Evolutionary conservation across 2,797 vertebrate genomes (phyloP).

Genomic region (Bovichtus variegatus): DNA sequence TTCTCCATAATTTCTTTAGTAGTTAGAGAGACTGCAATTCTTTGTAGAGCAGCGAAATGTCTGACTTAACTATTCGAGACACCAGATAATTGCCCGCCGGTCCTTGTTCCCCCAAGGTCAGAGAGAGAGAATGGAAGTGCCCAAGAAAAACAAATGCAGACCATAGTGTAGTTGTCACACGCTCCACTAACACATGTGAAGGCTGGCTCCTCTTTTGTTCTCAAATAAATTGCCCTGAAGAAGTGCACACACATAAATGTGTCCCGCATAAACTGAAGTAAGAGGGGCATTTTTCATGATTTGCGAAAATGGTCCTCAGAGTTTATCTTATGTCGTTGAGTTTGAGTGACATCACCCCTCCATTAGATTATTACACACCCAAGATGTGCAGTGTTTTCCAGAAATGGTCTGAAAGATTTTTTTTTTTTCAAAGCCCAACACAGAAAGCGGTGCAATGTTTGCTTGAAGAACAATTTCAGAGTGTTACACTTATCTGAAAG

Average conservation of each 20-base stretch:
- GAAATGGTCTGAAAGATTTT: slow-evolving; percentile 29
- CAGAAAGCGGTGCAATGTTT: slow-evolving; percentile 40
- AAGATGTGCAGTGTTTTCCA: slow-evolving; percentile 40
- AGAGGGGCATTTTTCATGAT: slow-evolving; percentile 76
- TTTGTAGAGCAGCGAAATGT: slow-evolving; percentile 74
- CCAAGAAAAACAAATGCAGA: slow-evolving; percentile 83
- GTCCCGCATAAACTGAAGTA: slow-evolving; percentile 67
- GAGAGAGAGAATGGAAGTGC: slow-evolving; percentile 71
- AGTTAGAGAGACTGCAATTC: slow-evolving; percentile 67
- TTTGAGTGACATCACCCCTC: slow-evolving; percentile 75
- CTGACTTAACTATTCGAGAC: slow-evolving; percentile 81
- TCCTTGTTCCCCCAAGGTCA: slow-evolving; percentile 80
- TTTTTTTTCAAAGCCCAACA: slow-evolving; percentile 31
- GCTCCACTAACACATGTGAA: slow-evolving; percentile 78
- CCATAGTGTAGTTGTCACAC: slow-evolving; percentile 82
- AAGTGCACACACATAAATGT: slow-evolving; percentile 77
- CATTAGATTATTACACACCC: slow-evolving; percentile 65
- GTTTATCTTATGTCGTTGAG: slow-evolving; percentile 68
- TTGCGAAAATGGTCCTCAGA: slow-evolving; percentile 71
- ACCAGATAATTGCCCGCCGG: slow-evolving; percentile 80
- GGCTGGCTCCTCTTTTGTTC: slow-evolving; percentile 77
- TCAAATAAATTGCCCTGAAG: slow-evolving; percentile 81
- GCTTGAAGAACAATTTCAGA: slow-evolving; percentile 34
- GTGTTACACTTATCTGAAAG: slow-evolving; percentile 44
- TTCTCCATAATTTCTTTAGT: slow-evolving; percentile 75